Evolutionary conservation across 2,888 invertebrate species (phyloP), one percentile per base, ranked within the genome.

Genomic region (Nomada fabriciana): DNA sequence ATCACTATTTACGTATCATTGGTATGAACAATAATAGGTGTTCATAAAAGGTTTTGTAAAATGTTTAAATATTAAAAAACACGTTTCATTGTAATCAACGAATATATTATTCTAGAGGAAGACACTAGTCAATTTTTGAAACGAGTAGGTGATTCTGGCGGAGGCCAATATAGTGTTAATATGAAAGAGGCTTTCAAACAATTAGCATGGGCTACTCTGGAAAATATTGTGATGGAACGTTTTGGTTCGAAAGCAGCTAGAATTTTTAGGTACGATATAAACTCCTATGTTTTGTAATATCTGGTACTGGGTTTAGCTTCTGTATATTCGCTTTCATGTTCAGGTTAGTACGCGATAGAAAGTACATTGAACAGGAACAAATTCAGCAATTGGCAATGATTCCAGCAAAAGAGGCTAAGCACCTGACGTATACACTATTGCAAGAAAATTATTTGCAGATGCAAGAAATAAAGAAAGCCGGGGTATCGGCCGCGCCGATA

Each of bases 311-410:
- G 18, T 36, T 67, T 11, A 47, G 60, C 52, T 43, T 29, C 25
- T 55, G 10, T 13, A 36, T 20, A 43, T 50, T 47, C 57, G 4
- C 18, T 47, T 52, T 61, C 3, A 1, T 64, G 20, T 20, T 52
- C 92, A 96, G 98, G 82, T 95, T 99, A 82, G 96, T 99, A 50
- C 95, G 97, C 67, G 93, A 95, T 55, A 97, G 97, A 91, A 97
- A 97, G 87, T 98, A 96, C 91, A 96, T 98, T 79, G 99, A 99
- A 93, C 98, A 98, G 88, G 98, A 98, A 83, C 97, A 98, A 92
- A 97, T 99, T 77, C 98, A 98, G 92, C 97, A 98, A 90, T 94
- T 97, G 87, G 98, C 98, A 0, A 98, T 99, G 98, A 96, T 99
- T 89, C 97, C 98, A 0, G 97, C 97, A 36, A 99, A 99, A 93